Percentiles rank a stretch among this genome's conserved stretches.
Evolutionary conservation across 2,113 vertebrate genomes (phyloP).

Genomic region (Pica pica): DNA sequence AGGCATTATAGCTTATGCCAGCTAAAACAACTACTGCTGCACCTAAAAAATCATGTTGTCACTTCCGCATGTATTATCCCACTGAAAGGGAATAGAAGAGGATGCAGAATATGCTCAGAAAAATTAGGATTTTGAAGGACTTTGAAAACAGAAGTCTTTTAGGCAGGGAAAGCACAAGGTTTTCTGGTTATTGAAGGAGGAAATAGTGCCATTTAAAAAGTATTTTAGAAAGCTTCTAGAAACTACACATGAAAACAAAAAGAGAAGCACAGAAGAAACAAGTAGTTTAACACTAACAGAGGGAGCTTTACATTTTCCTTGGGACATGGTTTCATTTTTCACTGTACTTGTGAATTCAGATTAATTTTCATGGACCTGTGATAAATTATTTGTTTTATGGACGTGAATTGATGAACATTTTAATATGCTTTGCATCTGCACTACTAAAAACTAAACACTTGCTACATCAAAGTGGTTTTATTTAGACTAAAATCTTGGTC

Average conservation of each 20-base stretch:
- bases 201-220: not conserved
- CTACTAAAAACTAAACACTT: slow-evolving; percentile 15
- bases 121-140: not conserved
- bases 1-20: not conserved
- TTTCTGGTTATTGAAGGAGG: not conserved
- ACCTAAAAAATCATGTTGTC: not conserved
- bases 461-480: not conserved
- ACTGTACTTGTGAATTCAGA: not conserved
- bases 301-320: not conserved
- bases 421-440: not conserved
- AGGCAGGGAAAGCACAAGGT: not conserved
- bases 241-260: not conserved
- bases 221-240: not conserved
- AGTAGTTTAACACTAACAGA: not conserved
- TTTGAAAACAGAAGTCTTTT: not conserved
- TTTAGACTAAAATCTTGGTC: slow-evolving; percentile 31
- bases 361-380: not conserved
- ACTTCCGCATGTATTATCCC: not conserved
- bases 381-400: not conserved
- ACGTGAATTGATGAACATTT: not conserved
- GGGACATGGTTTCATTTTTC: not conserved
- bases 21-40: not conserved
- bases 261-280: not conserved
- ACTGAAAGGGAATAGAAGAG: not conserved
- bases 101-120: not conserved